Base-by-base conservation (phyloP, 2,797 vertebrate genomes). In the Mallotus villosus region DNA sequence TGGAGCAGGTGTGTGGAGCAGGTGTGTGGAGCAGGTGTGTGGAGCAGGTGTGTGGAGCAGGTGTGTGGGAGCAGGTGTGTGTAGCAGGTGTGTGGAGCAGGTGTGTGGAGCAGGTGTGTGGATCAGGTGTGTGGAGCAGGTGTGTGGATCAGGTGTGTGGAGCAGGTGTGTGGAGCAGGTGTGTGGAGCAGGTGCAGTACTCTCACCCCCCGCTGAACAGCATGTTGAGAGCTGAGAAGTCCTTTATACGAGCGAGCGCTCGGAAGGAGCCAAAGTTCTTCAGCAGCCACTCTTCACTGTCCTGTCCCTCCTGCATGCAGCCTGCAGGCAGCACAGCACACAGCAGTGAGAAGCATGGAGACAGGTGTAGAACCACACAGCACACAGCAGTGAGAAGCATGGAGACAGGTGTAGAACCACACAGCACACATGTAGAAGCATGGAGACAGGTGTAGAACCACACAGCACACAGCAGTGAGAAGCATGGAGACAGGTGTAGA, bases 231-330 rank as follows among this genome's bases (percentile, higher is more conserved):
- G 79, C 67, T 34, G 85, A 84, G 27, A 94, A 84, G 83, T 94
- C 92, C 63, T 75, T 77, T 53, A 94, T 62, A 17, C 81, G 76
- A 57, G 90, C 93, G 85, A 88, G 67, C 22, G 68, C 86, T 0
- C 80, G 89, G 82, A 93, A 94, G 0, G 84, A 78, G n/a, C 93
- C 93, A 24, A 94, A 93, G 16, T 94, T 94, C 82, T 87, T 93
- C 65, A 90, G 75, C 61, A 94, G 46, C 93, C 93, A 94, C 5
- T 92, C 89, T 49, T 89, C 84, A 34, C 80, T 91, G 84, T 67
- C 85, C 62, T 88, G 79, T 2, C 74, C 49, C 22, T 41, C 73
- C 5, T 51, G 64, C 32, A 91, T 87, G 82, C 93, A 93, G 53
- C 93, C 93, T 93, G 63, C 41, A 71, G 67, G 55, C 16, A 57